These are phyloP conservation scores for Chrysolina americana DNA, from an alignment of 2,888 invertebrate species.

Conservation along the genomic window DNA sequence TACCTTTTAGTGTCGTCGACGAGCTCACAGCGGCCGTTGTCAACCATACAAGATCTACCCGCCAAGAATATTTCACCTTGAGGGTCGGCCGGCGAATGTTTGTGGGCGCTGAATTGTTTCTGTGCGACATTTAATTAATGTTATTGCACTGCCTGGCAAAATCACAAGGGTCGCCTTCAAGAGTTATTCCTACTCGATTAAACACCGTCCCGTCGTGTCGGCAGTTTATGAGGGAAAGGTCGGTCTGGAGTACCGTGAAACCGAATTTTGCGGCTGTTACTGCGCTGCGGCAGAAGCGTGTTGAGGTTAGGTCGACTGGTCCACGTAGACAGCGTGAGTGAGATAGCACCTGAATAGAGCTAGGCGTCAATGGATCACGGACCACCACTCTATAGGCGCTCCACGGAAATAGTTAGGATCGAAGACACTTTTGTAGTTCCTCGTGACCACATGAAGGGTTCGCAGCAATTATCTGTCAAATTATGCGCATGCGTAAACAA, in stretches of 20 bases:
- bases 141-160: constrained; percentile 47
- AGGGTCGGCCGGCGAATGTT: constrained; percentile 44
- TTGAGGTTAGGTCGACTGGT: background rate
- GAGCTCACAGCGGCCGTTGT: background rate
- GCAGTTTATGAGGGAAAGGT: constrained; percentile 5
- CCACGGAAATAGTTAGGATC: no score
- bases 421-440: no score
- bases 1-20: constrained; percentile 1
- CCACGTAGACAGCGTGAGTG: no score
- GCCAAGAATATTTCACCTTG: constrained; percentile 35
- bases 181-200: constrained; percentile 38
- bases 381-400: no score
- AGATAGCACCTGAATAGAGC: no score
- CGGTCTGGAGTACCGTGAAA: background rate
- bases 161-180: constrained; percentile 44
- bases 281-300: background rate
- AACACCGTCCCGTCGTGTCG: constrained; percentile 7
- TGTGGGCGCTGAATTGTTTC: constrained; percentile 50
- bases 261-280: background rate
- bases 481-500: no score
- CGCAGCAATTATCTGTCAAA: no score
- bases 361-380: no score
- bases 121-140: constrained; percentile 49
- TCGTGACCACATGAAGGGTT: no score
- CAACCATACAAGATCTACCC: constrained; percentile 28